Percentiles rank a stretch among this genome's conserved stretches.
phyloP scores from a whole-genome alignment of 2,888 invertebrate species.

The Scaptomyza cyrtandrae region DNA sequence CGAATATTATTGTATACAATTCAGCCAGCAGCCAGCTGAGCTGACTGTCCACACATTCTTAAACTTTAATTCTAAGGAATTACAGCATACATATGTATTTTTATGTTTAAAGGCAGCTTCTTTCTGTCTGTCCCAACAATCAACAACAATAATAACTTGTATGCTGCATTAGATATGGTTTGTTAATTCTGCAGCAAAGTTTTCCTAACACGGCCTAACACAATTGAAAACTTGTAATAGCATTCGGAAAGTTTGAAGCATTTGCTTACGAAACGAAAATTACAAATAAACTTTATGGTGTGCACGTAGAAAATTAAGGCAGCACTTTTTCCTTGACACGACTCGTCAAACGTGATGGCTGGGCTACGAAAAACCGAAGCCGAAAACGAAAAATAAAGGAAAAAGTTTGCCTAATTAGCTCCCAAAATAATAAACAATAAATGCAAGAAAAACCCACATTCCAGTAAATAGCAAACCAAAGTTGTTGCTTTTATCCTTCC shows the following conservation, averaged over 20 bases:
- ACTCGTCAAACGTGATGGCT: constrained; percentile 71
- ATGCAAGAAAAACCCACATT: constrained; percentile 42
- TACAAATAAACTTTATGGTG: constrained; percentile 72
- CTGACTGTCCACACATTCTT: constrained; percentile 35
- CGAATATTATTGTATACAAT: constrained; percentile 41
- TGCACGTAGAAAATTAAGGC: constrained; percentile 74
- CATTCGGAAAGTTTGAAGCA: constrained; percentile 63
- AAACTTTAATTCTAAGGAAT: constrained; percentile 37
- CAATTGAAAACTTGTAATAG: constrained; percentile 78
- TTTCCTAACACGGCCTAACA: constrained; percentile 52
- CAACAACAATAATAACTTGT: constrained; percentile 9
- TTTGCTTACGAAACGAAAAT: constrained; percentile 70
- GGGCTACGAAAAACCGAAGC: constrained; percentile 15
- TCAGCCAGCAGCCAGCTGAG: constrained; percentile 34
- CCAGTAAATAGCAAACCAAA: constrained; percentile 26
- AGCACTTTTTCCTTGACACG: constrained; percentile 53
- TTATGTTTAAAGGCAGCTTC: neutral
- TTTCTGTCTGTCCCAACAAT: constrained; percentile 13
- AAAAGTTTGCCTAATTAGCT: constrained; percentile 75
- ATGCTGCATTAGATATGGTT: constrained; percentile 70
- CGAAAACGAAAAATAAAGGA: constrained; percentile 42
- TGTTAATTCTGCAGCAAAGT: constrained; percentile 60
- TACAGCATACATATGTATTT: neutral
- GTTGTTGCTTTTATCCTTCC: constrained; percentile 18
- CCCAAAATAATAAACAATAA: constrained; percentile 63